Evolutionary conservation across 2,113 vertebrate genomes (phyloP).

Genomic region (Hippocampus zosterae): DNA sequence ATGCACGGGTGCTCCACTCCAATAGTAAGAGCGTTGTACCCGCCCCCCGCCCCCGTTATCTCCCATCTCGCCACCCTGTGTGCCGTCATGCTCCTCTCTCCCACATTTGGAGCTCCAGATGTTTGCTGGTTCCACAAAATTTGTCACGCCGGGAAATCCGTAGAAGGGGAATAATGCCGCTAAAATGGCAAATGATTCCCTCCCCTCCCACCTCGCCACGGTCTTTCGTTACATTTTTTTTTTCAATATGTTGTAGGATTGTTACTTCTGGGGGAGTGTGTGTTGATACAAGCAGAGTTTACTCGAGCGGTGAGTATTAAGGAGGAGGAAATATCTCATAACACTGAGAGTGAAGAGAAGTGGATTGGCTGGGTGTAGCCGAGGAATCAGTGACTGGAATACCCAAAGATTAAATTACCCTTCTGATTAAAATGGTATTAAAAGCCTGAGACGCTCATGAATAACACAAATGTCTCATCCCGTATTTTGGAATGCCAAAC

Average conservation of each 20-base stretch:
- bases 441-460: conserved; percentile 22
- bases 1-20: conserved; percentile 41
- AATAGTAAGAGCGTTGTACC: conserved; percentile 29
- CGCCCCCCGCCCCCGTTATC: conserved; percentile 25
- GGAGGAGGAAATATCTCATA: conserved; percentile 56
- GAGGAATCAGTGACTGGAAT: conserved; percentile 35
- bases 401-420: conserved; percentile 37
- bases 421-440: conserved; percentile 55
- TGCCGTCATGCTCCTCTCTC: conserved; percentile 34
- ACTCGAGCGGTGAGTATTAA: conserved; percentile 31
- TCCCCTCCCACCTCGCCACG: not conserved
- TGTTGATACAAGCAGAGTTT: conserved; percentile 51
- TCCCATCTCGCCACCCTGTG: conserved; percentile 41
- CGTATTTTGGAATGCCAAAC: conserved; percentile 37
- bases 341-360: conserved; percentile 41
- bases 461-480: conserved; percentile 49
- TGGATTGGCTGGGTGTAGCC: conserved; percentile 39
- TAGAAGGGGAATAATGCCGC: conserved; percentile 43
- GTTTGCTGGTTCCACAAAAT: conserved; percentile 64
- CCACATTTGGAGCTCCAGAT: conserved; percentile 56
- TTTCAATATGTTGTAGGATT: conserved; percentile 37
- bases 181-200: not conserved
- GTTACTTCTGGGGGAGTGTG: conserved; percentile 36
- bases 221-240: conserved; percentile 45
- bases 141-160: conserved; percentile 61